Percentiles rank a stretch among this genome's conserved stretches.
phyloP scores from a whole-genome alignment of 2,113 vertebrate genomes.

The Dendrocopos noguchii region DNA sequence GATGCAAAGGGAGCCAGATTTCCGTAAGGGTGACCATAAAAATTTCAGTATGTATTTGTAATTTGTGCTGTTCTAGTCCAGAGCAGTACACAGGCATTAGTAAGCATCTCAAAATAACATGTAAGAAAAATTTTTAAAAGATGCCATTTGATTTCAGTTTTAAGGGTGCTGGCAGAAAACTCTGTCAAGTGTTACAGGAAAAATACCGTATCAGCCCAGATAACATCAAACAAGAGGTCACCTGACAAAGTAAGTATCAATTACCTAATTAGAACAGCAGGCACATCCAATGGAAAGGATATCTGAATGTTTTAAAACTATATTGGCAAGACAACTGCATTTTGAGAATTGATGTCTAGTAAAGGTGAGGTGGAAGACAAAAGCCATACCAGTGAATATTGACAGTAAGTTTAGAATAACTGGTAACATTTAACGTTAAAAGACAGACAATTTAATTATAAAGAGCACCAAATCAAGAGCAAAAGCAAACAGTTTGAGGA shows the following conservation, averaged over 20 bases:
- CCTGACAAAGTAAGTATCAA: not conserved
- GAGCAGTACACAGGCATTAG: not conserved
- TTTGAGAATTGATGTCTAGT: not conserved
- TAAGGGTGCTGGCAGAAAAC: constrained; percentile 11
- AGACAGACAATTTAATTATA: not conserved
- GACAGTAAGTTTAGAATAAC: not conserved
- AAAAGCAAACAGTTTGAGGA: not conserved
- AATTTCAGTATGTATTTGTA: not conserved
- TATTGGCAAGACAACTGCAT: not conserved
- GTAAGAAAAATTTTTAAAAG: not conserved
- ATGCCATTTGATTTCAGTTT: not conserved
- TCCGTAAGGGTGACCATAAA: not conserved
- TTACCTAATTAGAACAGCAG: not conserved
- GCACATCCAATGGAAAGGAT: not conserved
- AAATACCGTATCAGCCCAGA: not conserved
- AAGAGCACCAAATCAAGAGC: not conserved
- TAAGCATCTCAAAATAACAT: not conserved
- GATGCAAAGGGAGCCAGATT: not conserved
- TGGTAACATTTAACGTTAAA: not conserved
- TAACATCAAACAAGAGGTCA: not conserved
- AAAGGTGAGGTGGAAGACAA: not conserved
- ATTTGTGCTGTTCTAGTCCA: not conserved
- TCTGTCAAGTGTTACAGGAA: not conserved
- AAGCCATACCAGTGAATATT: not conserved
- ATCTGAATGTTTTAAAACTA: not conserved